Percentiles rank a stretch among this genome's conserved stretches.
Conservation (phyloP, 2,797 vertebrate genomes). For the Sebastes oblongus region DNA sequence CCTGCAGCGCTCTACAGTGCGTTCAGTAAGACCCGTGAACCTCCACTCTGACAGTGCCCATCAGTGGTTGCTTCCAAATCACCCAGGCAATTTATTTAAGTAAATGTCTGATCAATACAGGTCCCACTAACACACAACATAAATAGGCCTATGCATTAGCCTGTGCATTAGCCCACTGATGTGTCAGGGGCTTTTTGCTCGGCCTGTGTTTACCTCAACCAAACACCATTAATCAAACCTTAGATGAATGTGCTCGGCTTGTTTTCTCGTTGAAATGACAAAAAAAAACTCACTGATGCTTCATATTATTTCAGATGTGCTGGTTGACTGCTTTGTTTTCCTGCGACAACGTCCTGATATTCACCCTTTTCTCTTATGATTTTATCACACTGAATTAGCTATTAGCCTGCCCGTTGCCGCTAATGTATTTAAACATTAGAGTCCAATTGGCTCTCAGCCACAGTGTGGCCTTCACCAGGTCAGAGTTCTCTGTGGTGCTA, state of each 20-base stretch:
- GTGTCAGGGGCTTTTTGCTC: slow-evolving; percentile 57
- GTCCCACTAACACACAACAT: slow-evolving; percentile 66
- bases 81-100: slow-evolving; percentile 79
- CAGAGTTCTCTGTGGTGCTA: slow-evolving; percentile 48
- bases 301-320: slow-evolving; percentile 24
- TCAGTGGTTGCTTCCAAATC: slow-evolving; percentile 66
- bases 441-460: slow-evolving; percentile 55
- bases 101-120: slow-evolving; percentile 81
- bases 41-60: slow-evolving; percentile 34
- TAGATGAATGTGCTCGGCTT: slow-evolving; percentile 12
- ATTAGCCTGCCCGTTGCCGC: slow-evolving; percentile 27
- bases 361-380: background rate
- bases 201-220: slow-evolving; percentile 64
- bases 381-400: slow-evolving; percentile 52
- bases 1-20: background rate
- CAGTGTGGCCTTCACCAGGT: slow-evolving; percentile 48
- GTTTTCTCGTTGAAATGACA: slow-evolving; percentile 26
- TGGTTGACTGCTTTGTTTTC: slow-evolving; percentile 13
- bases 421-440: slow-evolving; percentile 49
- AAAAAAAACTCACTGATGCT: slow-evolving; percentile 2
- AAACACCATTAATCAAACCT: slow-evolving; percentile 66
- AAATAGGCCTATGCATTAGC: slow-evolving; percentile 70
- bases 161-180: slow-evolving; percentile 67
- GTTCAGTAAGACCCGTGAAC: background rate
- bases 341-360: slow-evolving; percentile 13